phyloP scores from a whole-genome alignment of 35 echinoderm and acorn worm species.

The Eucidaris tribuloides region DNA sequence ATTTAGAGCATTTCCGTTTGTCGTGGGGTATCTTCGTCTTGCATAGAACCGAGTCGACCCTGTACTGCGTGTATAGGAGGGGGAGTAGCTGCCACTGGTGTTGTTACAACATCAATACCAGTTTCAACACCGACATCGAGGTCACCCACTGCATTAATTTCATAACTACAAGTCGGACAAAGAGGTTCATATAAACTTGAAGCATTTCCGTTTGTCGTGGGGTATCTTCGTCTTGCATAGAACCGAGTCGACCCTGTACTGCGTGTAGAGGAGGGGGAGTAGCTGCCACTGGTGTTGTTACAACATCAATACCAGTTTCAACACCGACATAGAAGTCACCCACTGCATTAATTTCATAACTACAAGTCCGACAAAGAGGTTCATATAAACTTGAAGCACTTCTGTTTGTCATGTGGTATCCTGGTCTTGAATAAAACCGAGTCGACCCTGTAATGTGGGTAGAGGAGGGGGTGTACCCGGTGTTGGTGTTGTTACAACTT shows the following conservation, averaged over 20 bases:
- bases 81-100: too few species aligned
- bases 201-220: conserved; percentile 85
- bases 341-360: too few species aligned
- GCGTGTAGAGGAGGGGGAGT: conserved; percentile 84
- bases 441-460: conserved; percentile 95
- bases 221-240: conserved; percentile 88
- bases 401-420: conserved; percentile 92
- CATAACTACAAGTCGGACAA: too few species aligned
- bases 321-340: too few species aligned
- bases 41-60: conserved; percentile 88
- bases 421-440: conserved; percentile 98
- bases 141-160: too few species aligned
- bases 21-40: conserved; percentile 89
- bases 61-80: conserved; percentile 82
- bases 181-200: conserved; percentile 89
- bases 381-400: conserved; percentile 96
- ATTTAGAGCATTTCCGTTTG: conserved; percentile 88
- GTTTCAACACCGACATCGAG: too few species aligned
- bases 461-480: conserved; percentile 79
- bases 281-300: too few species aligned
- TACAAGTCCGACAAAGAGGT: too few species aligned
- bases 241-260: conserved; percentile 89
- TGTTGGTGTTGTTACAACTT: too few species aligned
- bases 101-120: too few species aligned
- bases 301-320: too few species aligned